Evolutionary conservation across 2,888 invertebrate genomes (phyloP).

Genomic region (Reticulitermes lucifugus): DNA sequence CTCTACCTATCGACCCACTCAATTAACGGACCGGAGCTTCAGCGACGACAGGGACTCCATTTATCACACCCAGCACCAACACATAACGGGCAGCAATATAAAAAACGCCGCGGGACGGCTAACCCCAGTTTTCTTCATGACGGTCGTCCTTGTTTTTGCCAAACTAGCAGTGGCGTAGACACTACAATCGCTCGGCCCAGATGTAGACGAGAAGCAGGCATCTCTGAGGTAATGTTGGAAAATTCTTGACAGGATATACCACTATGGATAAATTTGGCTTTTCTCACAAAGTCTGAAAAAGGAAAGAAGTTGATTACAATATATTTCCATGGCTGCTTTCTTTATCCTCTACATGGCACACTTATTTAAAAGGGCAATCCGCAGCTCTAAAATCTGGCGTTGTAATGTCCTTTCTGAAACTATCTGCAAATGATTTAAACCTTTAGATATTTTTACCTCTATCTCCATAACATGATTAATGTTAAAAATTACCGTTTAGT

Average conservation of each 20-base stretch:
- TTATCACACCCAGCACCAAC: neutral
- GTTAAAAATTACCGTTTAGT: no score
- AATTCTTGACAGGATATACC: constrained; percentile 7
- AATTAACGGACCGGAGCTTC: neutral
- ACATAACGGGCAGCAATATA: neutral
- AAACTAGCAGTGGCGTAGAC: neutral
- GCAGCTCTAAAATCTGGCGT: no score
- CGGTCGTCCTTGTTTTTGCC: neutral
- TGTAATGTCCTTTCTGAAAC: no score
- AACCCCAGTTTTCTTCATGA: neutral
- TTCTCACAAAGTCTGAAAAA: neutral
- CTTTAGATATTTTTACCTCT: no score
- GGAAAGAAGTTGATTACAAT: neutral
- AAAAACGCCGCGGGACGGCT: neutral
- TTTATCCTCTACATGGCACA: no score
- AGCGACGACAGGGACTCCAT: neutral
- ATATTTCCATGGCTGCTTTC: neutral
- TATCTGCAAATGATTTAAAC: no score
- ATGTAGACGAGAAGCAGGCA: neutral
- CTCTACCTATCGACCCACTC: neutral
- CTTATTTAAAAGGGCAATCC: no score
- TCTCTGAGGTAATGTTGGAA: constrained; percentile 12
- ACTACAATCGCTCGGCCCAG: no score
- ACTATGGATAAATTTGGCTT: neutral
- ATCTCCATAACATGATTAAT: no score